These are phyloP conservation scores for Threskiornis aethiopicus DNA, from an alignment of 2,797 vertebrate genomes.

Conservation along the genomic window DNA sequence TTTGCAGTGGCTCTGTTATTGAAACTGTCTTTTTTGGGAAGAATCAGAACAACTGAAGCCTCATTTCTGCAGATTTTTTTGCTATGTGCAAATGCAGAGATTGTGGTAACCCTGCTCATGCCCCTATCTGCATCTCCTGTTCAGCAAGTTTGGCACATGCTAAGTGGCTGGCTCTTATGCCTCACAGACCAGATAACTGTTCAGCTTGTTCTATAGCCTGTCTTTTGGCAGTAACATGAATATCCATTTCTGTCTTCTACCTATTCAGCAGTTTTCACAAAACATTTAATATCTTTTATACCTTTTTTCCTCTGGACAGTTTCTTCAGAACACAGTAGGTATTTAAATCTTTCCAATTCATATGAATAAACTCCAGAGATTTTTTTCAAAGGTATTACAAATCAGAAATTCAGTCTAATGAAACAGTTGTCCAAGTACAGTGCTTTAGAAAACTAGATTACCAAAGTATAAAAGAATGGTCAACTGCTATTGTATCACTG, in stretches of 20 bases:
- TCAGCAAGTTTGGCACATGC: not conserved
- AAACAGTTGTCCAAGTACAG: not conserved
- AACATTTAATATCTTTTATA: not conserved
- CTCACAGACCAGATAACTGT: not conserved
- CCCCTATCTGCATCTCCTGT: not conserved
- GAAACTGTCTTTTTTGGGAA: not conserved
- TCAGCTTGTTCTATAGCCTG: not conserved
- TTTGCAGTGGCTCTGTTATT: not conserved
- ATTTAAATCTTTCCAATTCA: not conserved
- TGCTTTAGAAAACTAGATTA: not conserved
- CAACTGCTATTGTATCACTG: not conserved
- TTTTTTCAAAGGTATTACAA: not conserved
- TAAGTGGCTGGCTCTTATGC: not conserved
- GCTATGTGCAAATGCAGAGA: not conserved
- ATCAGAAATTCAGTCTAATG: not conserved
- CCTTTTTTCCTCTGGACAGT: not conserved
- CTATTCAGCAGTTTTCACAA: not conserved
- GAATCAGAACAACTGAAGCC: not conserved
- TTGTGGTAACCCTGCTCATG: not conserved
- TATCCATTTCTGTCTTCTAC: not conserved
- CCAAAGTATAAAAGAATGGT: not conserved
- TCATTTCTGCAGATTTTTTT: not conserved
- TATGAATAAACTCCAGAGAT: not conserved
- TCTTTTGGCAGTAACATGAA: not conserved
- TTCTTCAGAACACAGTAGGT: not conserved